Conservation (phyloP, 1,140 invertebrate species). For the Eumaeus atala region DNA sequence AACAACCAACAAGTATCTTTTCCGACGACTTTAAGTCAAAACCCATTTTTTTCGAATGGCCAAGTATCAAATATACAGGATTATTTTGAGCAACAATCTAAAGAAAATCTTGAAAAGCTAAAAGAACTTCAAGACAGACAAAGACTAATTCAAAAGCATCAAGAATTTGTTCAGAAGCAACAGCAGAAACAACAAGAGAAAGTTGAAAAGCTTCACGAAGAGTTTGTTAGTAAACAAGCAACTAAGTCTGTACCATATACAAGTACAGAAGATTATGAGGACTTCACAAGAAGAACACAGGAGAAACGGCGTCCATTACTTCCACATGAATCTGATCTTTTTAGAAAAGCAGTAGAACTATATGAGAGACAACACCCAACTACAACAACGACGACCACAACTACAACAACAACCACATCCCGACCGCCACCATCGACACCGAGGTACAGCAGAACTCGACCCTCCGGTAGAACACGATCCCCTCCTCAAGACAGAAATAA, state of each 20-base stretch:
- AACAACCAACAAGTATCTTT: constrained; percentile 44
- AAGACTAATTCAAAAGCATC: constrained; percentile 80
- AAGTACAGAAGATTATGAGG: constrained; percentile 62
- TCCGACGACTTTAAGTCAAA: constrained; percentile 54
- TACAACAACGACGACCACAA: constrained; percentile 60
- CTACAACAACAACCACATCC: constrained; percentile 62
- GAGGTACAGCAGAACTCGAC: constrained; percentile 59
- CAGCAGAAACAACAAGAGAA: constrained; percentile 81
- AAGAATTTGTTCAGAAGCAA: constrained; percentile 80
- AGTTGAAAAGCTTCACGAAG: constrained; percentile 78
- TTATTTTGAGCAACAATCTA: constrained; percentile 78
- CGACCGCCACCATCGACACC: constrained; percentile 38
- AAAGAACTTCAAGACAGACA: constrained; percentile 77
- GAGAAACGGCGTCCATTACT: constrained; percentile 59
- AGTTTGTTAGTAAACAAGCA: constrained; percentile 78
- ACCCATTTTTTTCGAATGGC: constrained; percentile 70
- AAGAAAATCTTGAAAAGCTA: constrained; percentile 75
- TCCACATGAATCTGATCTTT: constrained; percentile 67
- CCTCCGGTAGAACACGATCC: constrained; percentile 57
- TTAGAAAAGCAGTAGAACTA: constrained; percentile 67
- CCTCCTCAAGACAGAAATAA: constrained; percentile 67
- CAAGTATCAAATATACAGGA: constrained; percentile 72
- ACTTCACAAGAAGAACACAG: constrained; percentile 50
- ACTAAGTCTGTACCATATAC: constrained; percentile 73
- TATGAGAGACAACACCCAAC: constrained; percentile 71